These are phyloP conservation scores for Asarcornis scutulata DNA, from an alignment of 2,113 vertebrate genomes.

Conservation along the genomic window DNA sequence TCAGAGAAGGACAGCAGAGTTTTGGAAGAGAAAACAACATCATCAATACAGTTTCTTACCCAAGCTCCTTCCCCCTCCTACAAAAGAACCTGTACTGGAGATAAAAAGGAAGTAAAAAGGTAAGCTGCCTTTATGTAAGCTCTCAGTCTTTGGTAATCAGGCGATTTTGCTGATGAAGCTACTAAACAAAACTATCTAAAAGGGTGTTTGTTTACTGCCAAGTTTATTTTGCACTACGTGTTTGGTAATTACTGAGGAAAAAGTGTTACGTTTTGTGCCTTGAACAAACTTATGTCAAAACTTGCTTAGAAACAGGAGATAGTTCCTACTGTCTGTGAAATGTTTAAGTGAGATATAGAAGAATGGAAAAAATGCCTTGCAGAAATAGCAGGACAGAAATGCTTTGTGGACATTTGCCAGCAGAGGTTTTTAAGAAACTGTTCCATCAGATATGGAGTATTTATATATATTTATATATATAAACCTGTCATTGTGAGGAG, in stretches of 20 bases:
- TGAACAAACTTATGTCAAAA: neutral
- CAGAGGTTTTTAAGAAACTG: neutral
- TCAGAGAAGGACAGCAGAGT: neutral
- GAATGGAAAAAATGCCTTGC: neutral
- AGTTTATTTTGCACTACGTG: neutral
- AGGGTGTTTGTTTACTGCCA: neutral
- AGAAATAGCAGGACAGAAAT: neutral
- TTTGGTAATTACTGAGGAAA: neutral
- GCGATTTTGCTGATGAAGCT: neutral
- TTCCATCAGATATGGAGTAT: fast-evolving
- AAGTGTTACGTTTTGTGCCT: neutral
- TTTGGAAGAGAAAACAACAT: neutral
- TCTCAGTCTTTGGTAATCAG: neutral
- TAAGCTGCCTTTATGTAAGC: constrained; percentile 1
- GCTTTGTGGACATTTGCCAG: neutral
- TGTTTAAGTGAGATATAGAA: neutral
- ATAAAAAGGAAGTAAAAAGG: constrained; percentile 25
- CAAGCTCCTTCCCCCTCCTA: neutral
- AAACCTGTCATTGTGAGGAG: neutral
- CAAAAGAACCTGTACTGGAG: neutral
- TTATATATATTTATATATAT: neutral
- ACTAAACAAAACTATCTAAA: neutral
- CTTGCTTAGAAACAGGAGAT: neutral
- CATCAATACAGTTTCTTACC: neutral
- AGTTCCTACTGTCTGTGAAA: neutral